phyloP scores from a whole-genome alignment of 2,113 vertebrate species.

The Xenus cinereus region DNA sequence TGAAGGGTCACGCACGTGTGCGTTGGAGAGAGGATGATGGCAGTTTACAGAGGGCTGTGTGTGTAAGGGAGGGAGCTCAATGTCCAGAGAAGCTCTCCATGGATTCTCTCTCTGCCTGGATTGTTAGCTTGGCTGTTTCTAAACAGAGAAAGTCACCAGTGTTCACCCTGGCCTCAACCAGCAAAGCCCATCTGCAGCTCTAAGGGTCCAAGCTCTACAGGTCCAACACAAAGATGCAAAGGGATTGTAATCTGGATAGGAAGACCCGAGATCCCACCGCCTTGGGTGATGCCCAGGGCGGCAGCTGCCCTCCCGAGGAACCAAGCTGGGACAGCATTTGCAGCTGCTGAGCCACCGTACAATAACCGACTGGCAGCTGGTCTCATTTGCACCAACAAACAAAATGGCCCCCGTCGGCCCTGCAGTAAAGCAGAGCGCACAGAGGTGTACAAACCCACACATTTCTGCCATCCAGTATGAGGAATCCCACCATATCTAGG shows the following conservation, averaged over 20 bases:
- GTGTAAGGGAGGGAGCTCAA: neutral
- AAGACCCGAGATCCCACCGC: neutral
- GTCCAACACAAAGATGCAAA: neutral
- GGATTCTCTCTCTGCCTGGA: neutral
- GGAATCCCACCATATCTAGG: neutral
- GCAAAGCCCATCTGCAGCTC: neutral
- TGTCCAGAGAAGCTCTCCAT: neutral
- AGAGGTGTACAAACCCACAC: neutral
- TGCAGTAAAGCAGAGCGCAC: accelerated
- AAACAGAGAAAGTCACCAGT: neutral
- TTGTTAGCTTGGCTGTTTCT: neutral
- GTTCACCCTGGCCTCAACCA: neutral
- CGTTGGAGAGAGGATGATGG: neutral
- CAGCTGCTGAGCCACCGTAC: neutral
- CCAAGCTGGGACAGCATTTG: neutral
- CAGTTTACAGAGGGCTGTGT: neutral
- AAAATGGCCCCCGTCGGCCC: neutral
- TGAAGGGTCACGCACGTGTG: neutral
- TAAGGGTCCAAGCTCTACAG: neutral
- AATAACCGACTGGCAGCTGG: accelerated
- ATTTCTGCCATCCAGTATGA: neutral
- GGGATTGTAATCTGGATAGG: accelerated
- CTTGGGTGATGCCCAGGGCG: neutral
- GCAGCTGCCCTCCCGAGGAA: neutral
- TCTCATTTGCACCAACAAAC: neutral